Evolutionary conservation across 2,888 invertebrate species (phyloP).

Genomic region (Sminthurides aquaticus): DNA sequence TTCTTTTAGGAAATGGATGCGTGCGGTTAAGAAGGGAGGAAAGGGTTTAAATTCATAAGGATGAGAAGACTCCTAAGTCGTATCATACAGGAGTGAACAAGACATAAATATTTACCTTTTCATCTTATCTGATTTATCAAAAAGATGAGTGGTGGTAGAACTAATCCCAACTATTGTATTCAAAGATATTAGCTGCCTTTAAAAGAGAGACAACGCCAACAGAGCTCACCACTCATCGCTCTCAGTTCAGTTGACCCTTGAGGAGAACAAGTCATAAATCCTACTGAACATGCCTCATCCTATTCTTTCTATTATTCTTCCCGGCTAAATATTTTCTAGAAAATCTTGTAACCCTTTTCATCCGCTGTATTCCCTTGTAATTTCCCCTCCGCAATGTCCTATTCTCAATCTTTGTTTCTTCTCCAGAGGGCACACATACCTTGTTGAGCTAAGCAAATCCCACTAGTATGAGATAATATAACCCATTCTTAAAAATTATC

Average conservation of each 20-base stretch:
- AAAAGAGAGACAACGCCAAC: not conserved
- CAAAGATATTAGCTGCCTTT: not conserved
- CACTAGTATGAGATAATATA: no score
- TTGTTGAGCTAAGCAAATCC: no score
- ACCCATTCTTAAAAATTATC: no score
- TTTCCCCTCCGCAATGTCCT: not conserved
- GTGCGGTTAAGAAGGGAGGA: not conserved
- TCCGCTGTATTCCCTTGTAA: no score
- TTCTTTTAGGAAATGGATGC: no score
- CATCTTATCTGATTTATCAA: conserved; percentile 14
- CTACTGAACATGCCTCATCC: not conserved
- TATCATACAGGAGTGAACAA: not conserved
- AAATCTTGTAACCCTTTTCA: not conserved
- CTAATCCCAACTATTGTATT: not conserved
- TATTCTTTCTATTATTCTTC: not conserved
- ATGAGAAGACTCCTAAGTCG: not conserved
- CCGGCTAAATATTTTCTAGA: not conserved
- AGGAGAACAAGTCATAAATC: not conserved
- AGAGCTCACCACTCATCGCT: not conserved
- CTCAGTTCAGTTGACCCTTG: not conserved
- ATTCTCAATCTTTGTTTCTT: not conserved
- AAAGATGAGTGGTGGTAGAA: conserved; percentile 9
- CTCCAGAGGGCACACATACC: not conserved
- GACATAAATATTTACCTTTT: conserved; percentile 16
- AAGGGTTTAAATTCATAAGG: not conserved